A percentile compares a stretch with the other conserved stretches of the same genome.
phyloP scores from a whole-genome alignment of 92 coral and sea anemone genomes.

The Epizoanthus illoricatus region DNA sequence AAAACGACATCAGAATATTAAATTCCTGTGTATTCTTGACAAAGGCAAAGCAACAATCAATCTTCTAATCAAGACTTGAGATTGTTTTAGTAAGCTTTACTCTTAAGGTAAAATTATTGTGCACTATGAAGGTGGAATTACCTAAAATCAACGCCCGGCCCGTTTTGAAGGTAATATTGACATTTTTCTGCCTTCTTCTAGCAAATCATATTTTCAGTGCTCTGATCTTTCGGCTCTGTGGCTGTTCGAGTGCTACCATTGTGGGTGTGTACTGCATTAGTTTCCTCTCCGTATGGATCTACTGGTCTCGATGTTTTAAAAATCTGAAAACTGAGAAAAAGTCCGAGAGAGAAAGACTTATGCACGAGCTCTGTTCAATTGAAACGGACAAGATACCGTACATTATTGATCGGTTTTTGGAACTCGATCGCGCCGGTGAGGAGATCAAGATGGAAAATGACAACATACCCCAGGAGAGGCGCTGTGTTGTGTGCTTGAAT shows the following conservation, averaged over 20 bases:
- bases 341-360: constrained; percentile 57
- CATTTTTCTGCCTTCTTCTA: constrained; percentile 47
- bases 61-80: background rate
- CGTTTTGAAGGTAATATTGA: constrained; percentile 18
- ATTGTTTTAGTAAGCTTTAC: background rate
- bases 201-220: constrained; percentile 57
- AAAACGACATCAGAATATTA: constrained; percentile 38
- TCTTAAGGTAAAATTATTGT: background rate
- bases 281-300: constrained; percentile 46
- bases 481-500: constrained; percentile 82
- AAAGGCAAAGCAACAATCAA: constrained; percentile 9
- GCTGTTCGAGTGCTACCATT: constrained; percentile 48
- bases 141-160: constrained; percentile 28
- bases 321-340: constrained; percentile 28
- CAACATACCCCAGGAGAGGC: constrained; percentile 45
- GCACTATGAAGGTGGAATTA: background rate
- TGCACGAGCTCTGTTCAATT: constrained; percentile 75
- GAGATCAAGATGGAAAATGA: constrained; percentile 33
- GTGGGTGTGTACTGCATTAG: constrained; percentile 40
- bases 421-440: constrained; percentile 68
- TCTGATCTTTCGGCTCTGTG: constrained; percentile 55
- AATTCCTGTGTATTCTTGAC: background rate
- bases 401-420: constrained; percentile 86
- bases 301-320: constrained; percentile 51
- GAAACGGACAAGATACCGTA: constrained; percentile 85